Percentiles rank a stretch among this genome's conserved stretches.
Evolutionary conservation across 2,888 invertebrate genomes (phyloP).

Genomic region (Lacanobia oleracea): DNA sequence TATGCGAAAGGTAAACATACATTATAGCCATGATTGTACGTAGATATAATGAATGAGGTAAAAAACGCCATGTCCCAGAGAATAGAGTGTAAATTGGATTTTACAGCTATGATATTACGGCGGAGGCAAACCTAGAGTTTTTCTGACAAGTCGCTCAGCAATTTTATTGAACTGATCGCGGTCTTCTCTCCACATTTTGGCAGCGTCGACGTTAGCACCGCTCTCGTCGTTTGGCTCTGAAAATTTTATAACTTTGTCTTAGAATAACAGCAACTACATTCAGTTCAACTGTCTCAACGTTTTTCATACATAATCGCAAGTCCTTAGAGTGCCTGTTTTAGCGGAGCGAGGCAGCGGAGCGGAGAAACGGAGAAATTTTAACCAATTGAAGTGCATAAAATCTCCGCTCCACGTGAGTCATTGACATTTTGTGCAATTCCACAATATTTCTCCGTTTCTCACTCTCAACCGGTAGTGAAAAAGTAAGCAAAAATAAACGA

Average conservation of each 20-base stretch:
- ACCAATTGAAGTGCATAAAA: too few species aligned
- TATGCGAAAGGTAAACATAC: constrained; percentile 8
- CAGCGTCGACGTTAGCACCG: constrained; percentile 99
- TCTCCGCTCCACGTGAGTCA: too few species aligned
- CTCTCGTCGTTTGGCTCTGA: constrained; percentile 99
- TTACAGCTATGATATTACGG: constrained; percentile 61
- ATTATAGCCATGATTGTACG: constrained; percentile 17
- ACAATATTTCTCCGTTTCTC: too few species aligned
- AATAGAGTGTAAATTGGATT: constrained; percentile 26
- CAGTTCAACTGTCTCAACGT: neutral
- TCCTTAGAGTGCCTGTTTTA: too few species aligned
- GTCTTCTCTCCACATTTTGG: constrained; percentile 99
- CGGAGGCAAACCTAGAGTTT: constrained; percentile 94
- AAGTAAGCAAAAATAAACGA: too few species aligned
- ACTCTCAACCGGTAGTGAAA: too few species aligned
- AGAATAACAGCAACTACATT: neutral
- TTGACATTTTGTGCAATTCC: too few species aligned
- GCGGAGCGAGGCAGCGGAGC: too few species aligned
- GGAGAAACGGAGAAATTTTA: too few species aligned
- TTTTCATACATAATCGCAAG: too few species aligned
- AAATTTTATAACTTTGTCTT: constrained; percentile 49
- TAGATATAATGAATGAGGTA: constrained; percentile 23
- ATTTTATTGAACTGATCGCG: constrained; percentile 97
- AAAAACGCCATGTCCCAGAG: constrained; percentile 36
- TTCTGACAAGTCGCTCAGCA: constrained; percentile 97